A percentile compares a stretch with the other conserved stretches of the same genome.
Evolutionary conservation across 2,113 vertebrate genomes (phyloP).

Genomic region (Columba janthina): DNA sequence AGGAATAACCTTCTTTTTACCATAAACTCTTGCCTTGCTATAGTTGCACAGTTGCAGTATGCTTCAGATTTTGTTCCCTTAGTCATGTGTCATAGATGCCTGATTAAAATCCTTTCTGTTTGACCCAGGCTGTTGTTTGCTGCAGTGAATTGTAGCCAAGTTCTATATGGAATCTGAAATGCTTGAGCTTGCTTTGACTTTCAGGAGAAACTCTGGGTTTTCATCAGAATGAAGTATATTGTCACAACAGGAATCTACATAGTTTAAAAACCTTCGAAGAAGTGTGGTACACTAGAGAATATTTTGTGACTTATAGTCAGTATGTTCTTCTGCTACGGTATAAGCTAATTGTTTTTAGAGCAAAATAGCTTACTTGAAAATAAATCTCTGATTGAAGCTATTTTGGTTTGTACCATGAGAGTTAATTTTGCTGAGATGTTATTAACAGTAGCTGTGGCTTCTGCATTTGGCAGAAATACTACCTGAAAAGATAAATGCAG

Average conservation of each 20-base stretch:
- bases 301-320: background rate
- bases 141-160: background rate
- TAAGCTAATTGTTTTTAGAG: background rate
- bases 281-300: background rate
- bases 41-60: background rate
- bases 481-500: background rate
- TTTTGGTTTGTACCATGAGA: background rate
- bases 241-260: background rate
- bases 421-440: background rate
- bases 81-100: fast-evolving
- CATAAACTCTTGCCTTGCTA: background rate
- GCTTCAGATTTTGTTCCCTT: background rate
- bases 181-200: background rate
- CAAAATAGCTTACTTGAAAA: background rate
- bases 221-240: background rate
- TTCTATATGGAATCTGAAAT: background rate
- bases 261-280: background rate
- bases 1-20: background rate
- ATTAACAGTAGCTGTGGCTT: background rate
- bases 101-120: background rate
- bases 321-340: background rate
- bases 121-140: background rate
- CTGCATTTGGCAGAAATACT: background rate
- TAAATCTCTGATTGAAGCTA: background rate
- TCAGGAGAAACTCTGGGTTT: background rate